Base-by-base conservation (phyloP, 1,140 invertebrate species). In the Anastrepha ludens region DNA sequence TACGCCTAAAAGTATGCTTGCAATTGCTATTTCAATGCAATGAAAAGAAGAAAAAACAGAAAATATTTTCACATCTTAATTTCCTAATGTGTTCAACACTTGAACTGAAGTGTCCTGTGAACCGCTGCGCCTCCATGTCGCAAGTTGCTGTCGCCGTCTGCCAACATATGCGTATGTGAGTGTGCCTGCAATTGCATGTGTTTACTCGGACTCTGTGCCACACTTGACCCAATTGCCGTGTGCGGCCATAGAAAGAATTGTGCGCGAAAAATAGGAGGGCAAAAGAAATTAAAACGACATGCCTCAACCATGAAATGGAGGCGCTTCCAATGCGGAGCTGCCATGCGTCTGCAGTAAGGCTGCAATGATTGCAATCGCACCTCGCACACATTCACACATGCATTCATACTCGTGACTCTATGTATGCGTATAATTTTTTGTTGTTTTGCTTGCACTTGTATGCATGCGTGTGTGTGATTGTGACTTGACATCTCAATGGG, bases 211-310 rank as follows among this genome's bases (percentile, higher is more conserved):
- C 44, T 47, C 47, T 81, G n/a, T 81, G 74, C n/a, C 74, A 81
- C 74, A 81, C 74, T 81, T 81, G 74, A 81, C 74, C 74, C 74
- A 81, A 81, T 81, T 81, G 74, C 47, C 5, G 7, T 11, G 41
- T 41, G 67, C 39, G 47, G n/a, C 7, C 47, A 55, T 81, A 78
- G 47, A 17, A 62, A 58, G n/a, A 29, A 29, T 62, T n/a, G n/a
- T 4, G 60, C 13, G 8, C 9, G 15, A 62, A 13, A 17, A 62
- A 62, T 62, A 62, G 60, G 15, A 13, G 60, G 15, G 4, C 4
- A n/a, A 62, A 62, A 62, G 15, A 62, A 62, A 62, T 13, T 17
- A 15, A 74, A 74, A 47, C 5, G 47, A 20, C 74, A 50, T 41
- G 29, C 39, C 65, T 6, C 65, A 41, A 74, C 8, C 3, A 47